Percentiles rank a stretch among this genome's conserved stretches.
Conservation (phyloP, 2,113 vertebrate genomes). For the Asarcornis scutulata region DNA sequence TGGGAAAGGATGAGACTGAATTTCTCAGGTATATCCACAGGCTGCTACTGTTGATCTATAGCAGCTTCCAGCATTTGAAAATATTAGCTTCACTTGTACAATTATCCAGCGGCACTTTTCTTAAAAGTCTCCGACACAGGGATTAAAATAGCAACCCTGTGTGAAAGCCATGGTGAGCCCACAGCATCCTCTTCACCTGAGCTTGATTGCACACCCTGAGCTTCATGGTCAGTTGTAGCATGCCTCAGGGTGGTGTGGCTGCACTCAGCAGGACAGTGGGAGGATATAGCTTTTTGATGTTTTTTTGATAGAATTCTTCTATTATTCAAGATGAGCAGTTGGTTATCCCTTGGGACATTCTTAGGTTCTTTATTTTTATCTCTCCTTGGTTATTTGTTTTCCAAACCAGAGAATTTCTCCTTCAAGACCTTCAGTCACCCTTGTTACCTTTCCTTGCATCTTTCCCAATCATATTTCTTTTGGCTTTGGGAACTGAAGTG, state of each 20-base stretch:
- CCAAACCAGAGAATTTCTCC: neutral
- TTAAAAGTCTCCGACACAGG: neutral
- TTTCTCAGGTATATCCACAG: neutral
- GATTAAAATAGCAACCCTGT: neutral
- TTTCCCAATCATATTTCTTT: neutral
- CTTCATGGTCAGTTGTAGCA: neutral
- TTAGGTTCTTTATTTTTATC: neutral
- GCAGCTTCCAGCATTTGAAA: neutral
- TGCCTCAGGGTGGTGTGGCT: accelerated
- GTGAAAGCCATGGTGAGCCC: neutral
- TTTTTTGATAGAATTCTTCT: neutral
- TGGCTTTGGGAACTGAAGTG: neutral
- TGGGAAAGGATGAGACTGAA: neutral
- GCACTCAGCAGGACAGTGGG: neutral
- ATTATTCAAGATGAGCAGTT: neutral
- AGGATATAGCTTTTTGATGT: neutral
- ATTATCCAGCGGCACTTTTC: neutral
- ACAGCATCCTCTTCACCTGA: neutral
- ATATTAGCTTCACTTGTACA: neutral
- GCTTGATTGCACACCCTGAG: neutral
- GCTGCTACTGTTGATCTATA: neutral
- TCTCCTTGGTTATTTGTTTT: neutral
- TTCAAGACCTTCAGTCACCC: neutral
- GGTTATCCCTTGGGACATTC: neutral
- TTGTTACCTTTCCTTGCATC: neutral